phyloP scores from a whole-genome alignment of 2,888 invertebrate species.

The Troides aeacus region DNA sequence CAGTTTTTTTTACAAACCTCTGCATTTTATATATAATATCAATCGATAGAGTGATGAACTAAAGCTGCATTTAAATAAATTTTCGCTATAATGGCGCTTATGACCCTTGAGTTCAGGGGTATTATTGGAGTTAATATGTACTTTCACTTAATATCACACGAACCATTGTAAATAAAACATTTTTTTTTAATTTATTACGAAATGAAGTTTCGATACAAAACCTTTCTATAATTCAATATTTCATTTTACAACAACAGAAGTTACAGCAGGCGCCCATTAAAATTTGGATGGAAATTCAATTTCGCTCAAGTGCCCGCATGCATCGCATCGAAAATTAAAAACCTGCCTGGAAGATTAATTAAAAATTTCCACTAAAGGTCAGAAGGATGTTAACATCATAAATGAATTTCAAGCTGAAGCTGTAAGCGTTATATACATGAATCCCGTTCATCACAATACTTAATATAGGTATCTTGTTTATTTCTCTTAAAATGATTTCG shows the following conservation, averaged over 20 bases:
- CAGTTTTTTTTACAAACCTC: too few species aligned
- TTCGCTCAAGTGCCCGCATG: conserved; percentile 15
- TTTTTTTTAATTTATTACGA: too few species aligned
- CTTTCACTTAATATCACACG: too few species aligned
- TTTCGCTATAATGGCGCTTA: too few species aligned
- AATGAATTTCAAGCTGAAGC: conserved; percentile 5
- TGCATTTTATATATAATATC: too few species aligned
- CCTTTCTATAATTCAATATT: background rate
- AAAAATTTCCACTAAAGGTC: conserved; percentile 23
- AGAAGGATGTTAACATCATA: conserved; percentile 7
- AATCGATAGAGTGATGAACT: too few species aligned
- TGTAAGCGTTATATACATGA: background rate
- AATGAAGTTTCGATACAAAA: background rate
- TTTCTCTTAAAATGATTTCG: too few species aligned
- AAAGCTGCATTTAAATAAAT: too few species aligned
- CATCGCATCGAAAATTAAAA: conserved; percentile 23
- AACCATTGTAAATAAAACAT: too few species aligned
- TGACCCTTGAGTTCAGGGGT: too few species aligned
- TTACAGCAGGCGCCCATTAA: conserved; percentile 12
- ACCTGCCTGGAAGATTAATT: conserved; percentile 21
- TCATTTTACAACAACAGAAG: conserved; percentile 1
- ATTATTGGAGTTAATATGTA: too few species aligned
- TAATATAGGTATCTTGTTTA: too few species aligned
- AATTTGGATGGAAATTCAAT: conserved; percentile 21
- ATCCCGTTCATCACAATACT: background rate